phyloP scores from a whole-genome alignment of 2,888 invertebrate genomes.

The Vannuccia rotundouncinata region DNA sequence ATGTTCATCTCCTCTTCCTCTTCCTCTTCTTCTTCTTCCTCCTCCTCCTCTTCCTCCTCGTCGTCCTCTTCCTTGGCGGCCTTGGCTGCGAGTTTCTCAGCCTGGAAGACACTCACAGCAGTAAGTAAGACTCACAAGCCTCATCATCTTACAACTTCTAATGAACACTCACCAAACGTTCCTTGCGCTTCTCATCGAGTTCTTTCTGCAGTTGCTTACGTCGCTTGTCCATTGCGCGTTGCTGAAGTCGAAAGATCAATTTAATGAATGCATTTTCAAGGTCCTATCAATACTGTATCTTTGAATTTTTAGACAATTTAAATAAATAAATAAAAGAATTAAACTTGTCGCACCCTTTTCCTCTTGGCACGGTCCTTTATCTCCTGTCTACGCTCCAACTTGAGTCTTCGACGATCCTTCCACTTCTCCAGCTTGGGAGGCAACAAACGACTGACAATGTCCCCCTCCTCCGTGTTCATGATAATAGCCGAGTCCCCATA shows the following conservation, averaged over 20 bases:
- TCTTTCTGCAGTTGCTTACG: slow-evolving; percentile 51
- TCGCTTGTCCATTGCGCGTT: slow-evolving; percentile 49
- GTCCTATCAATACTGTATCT: not conserved
- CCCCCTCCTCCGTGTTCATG: slow-evolving; percentile 49
- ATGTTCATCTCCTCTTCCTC: slow-evolving; percentile 52
- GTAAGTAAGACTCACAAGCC: no score
- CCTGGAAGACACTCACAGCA: no score
- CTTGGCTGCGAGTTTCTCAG: slow-evolving; percentile 42
- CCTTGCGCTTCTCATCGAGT: slow-evolving; percentile 42
- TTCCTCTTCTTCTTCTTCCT: slow-evolving; percentile 51
- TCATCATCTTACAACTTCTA: no score
- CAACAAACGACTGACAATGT: slow-evolving; percentile 52
- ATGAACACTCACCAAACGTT: slow-evolving; percentile 33
- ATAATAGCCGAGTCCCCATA: slow-evolving; percentile 54
- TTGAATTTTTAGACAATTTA: not conserved
- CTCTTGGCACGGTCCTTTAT: slow-evolving; percentile 48
- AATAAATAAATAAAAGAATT: slow-evolving; percentile 22
- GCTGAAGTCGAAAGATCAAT: slow-evolving; percentile 43
- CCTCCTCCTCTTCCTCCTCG: slow-evolving; percentile 44
- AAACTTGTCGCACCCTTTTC: slow-evolving; percentile 52
- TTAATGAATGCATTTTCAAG: no score
- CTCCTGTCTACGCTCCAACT: slow-evolving; percentile 46
- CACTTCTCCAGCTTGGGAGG: slow-evolving; percentile 50
- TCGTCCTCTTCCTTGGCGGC: slow-evolving; percentile 36
- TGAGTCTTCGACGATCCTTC: slow-evolving; percentile 38